Evolutionary conservation across 2,888 invertebrate genomes (phyloP).

Genomic region (Zootermopsis nevadensis): DNA sequence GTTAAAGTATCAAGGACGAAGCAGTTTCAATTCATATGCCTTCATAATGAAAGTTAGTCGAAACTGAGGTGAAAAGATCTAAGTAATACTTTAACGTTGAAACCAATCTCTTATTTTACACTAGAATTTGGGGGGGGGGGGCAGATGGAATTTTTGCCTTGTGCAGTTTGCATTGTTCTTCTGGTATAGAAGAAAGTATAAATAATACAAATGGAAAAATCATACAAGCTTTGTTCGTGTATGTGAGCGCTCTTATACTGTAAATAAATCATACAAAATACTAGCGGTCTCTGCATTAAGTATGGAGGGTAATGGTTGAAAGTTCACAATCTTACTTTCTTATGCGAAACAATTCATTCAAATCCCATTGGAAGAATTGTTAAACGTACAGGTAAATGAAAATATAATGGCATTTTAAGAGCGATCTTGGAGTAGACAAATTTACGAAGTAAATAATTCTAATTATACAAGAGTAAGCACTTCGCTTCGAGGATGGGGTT

Average conservation of each 20-base stretch:
- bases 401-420: constrained; percentile 26
- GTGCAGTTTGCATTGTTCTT: not conserved
- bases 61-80: too few species aligned
- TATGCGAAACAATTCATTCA: not conserved
- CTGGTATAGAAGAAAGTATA: not conserved
- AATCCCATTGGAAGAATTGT: not conserved
- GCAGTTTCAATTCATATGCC: too few species aligned
- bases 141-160: not conserved
- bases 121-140: too few species aligned
- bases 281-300: too few species aligned
- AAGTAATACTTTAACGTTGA: too few species aligned
- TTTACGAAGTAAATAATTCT: constrained; percentile 32
- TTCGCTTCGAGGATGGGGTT: not conserved
- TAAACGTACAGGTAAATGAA: not conserved
- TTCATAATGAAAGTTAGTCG: too few species aligned
- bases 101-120: too few species aligned
- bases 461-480: constrained; percentile 32
- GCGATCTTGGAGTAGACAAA: constrained; percentile 16
- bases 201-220: not conserved
- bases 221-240: not conserved
- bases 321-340: too few species aligned
- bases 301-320: too few species aligned
- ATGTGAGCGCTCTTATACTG: too few species aligned
- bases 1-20: too few species aligned
- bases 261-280: too few species aligned